These are phyloP conservation scores for Poeciliopsis turrubarensis DNA, from an alignment of 2,113 vertebrate genomes.

Conservation along the genomic window DNA sequence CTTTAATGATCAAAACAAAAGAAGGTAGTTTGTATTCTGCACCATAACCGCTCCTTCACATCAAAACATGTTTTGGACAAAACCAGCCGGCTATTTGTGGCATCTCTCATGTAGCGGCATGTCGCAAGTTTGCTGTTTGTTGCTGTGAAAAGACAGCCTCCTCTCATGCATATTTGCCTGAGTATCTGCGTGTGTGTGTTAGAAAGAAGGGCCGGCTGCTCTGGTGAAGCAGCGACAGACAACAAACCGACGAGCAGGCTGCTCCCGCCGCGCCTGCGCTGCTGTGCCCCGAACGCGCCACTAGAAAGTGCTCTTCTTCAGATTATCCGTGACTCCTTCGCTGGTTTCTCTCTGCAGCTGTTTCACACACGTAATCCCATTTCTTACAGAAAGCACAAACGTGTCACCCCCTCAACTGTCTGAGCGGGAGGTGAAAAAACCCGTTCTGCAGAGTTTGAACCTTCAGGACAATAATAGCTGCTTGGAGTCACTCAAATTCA, in stretches of 20 bases:
- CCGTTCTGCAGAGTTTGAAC: background rate
- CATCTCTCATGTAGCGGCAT: constrained; percentile 63
- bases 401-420: background rate
- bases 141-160: constrained; percentile 62
- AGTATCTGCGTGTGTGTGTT: constrained; percentile 22
- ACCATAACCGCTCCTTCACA: constrained; percentile 33
- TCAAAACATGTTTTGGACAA: constrained; percentile 65
- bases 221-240: constrained; percentile 63
- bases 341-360: constrained; percentile 9
- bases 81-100: constrained; percentile 59
- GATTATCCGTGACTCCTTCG: constrained; percentile 76
- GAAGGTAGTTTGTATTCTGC: background rate
- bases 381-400: constrained; percentile 19
- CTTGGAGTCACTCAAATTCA: background rate
- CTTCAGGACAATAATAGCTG: background rate
- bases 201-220: constrained; percentile 59
- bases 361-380: constrained; percentile 27
- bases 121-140: constrained; percentile 56
- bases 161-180: constrained; percentile 28
- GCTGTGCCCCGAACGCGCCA: constrained; percentile 82
- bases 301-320: constrained; percentile 94
- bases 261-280: constrained; percentile 60
- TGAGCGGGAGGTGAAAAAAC: background rate
- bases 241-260: constrained; percentile 63
- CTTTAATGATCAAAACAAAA: constrained; percentile 22